These are phyloP conservation scores for Polypterus bichir DNA, from an alignment of 2,113 vertebrate genomes.

Conservation along the genomic window DNA sequence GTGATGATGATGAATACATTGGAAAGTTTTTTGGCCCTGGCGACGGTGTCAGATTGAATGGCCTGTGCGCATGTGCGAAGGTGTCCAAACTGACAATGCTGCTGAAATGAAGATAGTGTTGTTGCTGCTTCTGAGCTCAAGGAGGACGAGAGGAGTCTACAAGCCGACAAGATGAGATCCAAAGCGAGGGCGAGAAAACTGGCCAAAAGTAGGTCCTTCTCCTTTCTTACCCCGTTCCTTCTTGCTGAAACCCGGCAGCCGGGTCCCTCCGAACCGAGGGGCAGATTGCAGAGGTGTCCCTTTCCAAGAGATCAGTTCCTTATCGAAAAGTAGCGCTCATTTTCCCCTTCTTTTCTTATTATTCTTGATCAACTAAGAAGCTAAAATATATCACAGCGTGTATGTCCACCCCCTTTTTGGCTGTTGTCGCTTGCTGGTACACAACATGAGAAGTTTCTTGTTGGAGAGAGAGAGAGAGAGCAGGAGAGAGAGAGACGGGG, in stretches of 20 bases:
- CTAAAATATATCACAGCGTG: slow-evolving; percentile 23
- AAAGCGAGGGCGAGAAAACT: slow-evolving; percentile 98
- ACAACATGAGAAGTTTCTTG: slow-evolving; percentile 43
- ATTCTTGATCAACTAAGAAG: slow-evolving; percentile 8
- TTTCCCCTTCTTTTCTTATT: slow-evolving; percentile 21
- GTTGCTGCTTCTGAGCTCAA: slow-evolving; percentile 94
- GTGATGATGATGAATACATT: slow-evolving; percentile 96
- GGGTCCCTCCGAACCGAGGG: slow-evolving; percentile 28
- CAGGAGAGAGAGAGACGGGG: slow-evolving; percentile 23
- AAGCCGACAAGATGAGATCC: slow-evolving; percentile 95
- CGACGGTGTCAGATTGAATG: slow-evolving; percentile 99
- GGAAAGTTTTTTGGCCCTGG: slow-evolving; percentile 98
- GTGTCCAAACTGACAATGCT: slow-evolving; percentile 99
- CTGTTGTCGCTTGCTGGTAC: slow-evolving; percentile 32
- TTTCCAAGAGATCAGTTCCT: slow-evolving; percentile 49
- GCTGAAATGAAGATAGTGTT: slow-evolving; percentile 98
- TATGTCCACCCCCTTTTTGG: slow-evolving; percentile 22
- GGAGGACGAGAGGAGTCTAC: slow-evolving; percentile 93
- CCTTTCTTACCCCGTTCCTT: slow-evolving; percentile 28
- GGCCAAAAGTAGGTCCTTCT: slow-evolving; percentile 88
- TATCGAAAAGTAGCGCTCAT: slow-evolving; percentile 28
- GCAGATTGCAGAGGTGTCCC: slow-evolving; percentile 41
- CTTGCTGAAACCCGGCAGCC: slow-evolving; percentile 40
- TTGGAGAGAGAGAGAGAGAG: slow-evolving; percentile 32
- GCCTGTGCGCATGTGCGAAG: slow-evolving; percentile 99